Base-by-base conservation (phyloP, 2,888 invertebrate species). In the Drosophila meridiana region DNA sequence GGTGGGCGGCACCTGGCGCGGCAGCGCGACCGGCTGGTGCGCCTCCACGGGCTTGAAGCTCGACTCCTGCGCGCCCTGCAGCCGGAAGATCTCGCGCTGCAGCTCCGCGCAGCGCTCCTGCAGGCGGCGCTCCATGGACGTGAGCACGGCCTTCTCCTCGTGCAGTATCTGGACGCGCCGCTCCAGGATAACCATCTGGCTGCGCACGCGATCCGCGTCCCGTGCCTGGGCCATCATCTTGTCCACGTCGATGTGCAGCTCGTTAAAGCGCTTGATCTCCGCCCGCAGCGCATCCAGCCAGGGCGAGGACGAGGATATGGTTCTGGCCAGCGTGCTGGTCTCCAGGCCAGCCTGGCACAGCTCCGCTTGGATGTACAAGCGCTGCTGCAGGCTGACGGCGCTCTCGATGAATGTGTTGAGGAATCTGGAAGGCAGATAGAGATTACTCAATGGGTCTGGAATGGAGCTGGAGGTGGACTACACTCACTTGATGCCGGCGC, bases 361-460 rank as follows among this genome's bases (percentile, higher is more conserved):
- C 92, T 97, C 97, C 0, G 97, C 97, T 93, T 97, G 98, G 60
- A 98, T 95, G 91, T 98, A 97, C 11, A 98, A 94, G 72, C 96
- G 95, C 76, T 96, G 95, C 89, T 97, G 97, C 5, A 96, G 94
- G 45, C 95, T 94, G 0, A 96, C 96, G 0, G 97, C 96, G 42
- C 97, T 96, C 85, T 95, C 95, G 63, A 98, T 94, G 81, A 98
- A 95, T 0, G 96, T 96, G 91, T 98, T 98, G 63, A 98, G 94
- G 92, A 98, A 98, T 69, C 94, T 93, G 28, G 0, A 8, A 20
- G 14, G 2, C 26, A 20, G 55, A 20, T 5, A 2, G 3, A 0
- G 14, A 3, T 2, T 9, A 7, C 6, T 9, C 7, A 20, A 20
- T 20, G 20, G 20, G 1, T 20, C 20, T 20, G 20, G 20, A 20